Conservation (phyloP, 1,140 invertebrate genomes). For the Drosophila nigromelanica region DNA sequence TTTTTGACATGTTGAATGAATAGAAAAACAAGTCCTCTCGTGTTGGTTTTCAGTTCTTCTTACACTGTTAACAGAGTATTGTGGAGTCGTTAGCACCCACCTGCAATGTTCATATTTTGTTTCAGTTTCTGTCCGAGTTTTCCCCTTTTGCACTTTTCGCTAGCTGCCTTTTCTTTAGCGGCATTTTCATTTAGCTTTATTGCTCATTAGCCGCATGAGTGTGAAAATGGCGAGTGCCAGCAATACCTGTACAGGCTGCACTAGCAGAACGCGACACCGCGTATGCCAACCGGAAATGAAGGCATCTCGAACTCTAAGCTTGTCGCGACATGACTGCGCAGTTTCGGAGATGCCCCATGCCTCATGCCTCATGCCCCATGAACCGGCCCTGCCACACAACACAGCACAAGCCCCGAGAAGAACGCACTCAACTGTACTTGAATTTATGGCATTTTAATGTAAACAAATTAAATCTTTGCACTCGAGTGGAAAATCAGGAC, state of each 20-base stretch:
- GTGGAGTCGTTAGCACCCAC: too few relatives aligned
- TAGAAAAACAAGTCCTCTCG: too few relatives aligned
- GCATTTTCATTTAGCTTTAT: slow-evolving; percentile 81
- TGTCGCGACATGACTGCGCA: slow-evolving; percentile 70
- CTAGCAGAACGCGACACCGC: too few relatives aligned
- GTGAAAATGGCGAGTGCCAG: slow-evolving; percentile 76
- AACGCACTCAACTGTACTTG: slow-evolving; percentile 55
- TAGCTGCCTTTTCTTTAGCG: slow-evolving; percentile 59
- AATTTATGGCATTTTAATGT: slow-evolving; percentile 77
- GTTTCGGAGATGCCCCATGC: slow-evolving; percentile 20
- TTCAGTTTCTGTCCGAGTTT: too few relatives aligned
- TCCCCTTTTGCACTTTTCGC: slow-evolving; percentile 3
- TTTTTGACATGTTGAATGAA: too few relatives aligned
- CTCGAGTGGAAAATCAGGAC: slow-evolving; percentile 48
- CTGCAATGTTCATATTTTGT: too few relatives aligned
- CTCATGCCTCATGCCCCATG: neutral
- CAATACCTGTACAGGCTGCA: slow-evolving; percentile 10
- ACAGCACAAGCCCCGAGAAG: too few relatives aligned
- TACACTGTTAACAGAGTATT: too few relatives aligned
- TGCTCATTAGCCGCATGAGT: slow-evolving; percentile 79
- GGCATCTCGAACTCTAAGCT: slow-evolving; percentile 29
- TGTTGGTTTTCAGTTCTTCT: too few relatives aligned
- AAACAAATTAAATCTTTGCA: slow-evolving; percentile 71
- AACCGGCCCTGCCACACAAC: too few relatives aligned
- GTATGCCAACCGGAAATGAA: slow-evolving; percentile 55